These are phyloP conservation scores for Gorilla gorilla DNA, from an alignment of 2,113 vertebrate species.

Conservation along the genomic window DNA sequence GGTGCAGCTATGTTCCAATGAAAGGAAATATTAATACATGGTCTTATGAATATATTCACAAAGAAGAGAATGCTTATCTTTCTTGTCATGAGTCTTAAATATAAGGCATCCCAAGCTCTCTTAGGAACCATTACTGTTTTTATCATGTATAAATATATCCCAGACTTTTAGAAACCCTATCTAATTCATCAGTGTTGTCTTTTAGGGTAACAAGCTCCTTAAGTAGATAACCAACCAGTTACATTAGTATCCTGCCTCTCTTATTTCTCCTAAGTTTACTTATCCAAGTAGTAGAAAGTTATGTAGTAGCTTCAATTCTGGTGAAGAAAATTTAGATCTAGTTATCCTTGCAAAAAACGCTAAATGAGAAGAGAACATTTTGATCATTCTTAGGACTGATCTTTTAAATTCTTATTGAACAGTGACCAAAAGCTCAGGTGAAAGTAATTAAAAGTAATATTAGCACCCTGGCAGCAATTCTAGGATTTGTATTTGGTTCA, in stretches of 20 bases:
- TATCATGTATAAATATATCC: not conserved
- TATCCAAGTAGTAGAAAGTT: not conserved
- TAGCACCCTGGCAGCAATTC: not conserved
- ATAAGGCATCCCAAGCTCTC: not conserved
- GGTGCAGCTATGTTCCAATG: not conserved
- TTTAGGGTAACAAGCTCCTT: not conserved
- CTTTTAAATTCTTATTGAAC: constrained; percentile 38
- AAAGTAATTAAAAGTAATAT: not conserved
- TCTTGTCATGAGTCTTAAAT: not conserved
- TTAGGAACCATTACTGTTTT: not conserved
- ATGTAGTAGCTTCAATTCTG: not conserved
- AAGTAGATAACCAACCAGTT: not conserved
- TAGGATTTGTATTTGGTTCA: not conserved
- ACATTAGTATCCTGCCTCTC: not conserved
- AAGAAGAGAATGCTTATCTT: not conserved
- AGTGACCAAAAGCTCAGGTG: not conserved
- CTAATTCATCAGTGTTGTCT: not conserved
- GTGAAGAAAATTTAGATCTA: not conserved
- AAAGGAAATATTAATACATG: constrained; percentile 2
- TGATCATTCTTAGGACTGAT: not conserved
- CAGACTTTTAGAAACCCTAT: not conserved
- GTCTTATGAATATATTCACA: not conserved
- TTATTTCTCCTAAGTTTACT: not conserved
- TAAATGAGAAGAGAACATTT: not conserved
- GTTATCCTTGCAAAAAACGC: not conserved